Percentiles rank a stretch among this genome's conserved stretches.
These are phyloP conservation scores for Proisotoma minuta DNA, from an alignment of 2,888 invertebrate genomes.

Conservation along the genomic window DNA sequence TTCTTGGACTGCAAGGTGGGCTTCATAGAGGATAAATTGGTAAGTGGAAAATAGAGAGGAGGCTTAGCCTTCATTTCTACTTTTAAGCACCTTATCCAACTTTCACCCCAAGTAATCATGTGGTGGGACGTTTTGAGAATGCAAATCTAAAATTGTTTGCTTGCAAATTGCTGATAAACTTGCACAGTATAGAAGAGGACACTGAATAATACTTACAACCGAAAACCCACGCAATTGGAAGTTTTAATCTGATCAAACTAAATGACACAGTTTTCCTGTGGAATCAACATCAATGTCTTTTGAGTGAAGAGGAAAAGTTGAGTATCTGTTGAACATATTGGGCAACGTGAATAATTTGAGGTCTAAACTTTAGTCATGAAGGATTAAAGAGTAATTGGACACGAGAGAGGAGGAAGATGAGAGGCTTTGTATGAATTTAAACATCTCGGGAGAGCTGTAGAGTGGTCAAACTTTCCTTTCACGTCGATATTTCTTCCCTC, in stretches of 20 bases:
- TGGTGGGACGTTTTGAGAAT: background rate
- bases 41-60: no score
- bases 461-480: background rate
- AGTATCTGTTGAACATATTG: background rate
- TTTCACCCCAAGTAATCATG: no score
- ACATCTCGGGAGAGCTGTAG: background rate
- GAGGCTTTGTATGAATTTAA: background rate
- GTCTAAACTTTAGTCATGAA: background rate
- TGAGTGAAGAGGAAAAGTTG: background rate
- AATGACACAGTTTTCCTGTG: no score
- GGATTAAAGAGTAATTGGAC: slow-evolving; percentile 2
- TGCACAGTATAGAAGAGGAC: no score
- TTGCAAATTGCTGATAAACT: no score
- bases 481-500: background rate
- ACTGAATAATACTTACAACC: no score
- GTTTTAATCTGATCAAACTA: no score
- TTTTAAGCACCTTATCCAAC: no score
- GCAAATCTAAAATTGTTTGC: background rate
- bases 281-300: background rate
- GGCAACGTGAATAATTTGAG: slow-evolving; percentile 4
- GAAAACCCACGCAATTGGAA: no score
- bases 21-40: slow-evolving; percentile 47
- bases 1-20: slow-evolving; percentile 60
- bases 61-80: slow-evolving; percentile 10
- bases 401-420: background rate